phyloP scores from a whole-genome alignment of 1,140 invertebrate genomes.

The Eumeta japonica region DNA sequence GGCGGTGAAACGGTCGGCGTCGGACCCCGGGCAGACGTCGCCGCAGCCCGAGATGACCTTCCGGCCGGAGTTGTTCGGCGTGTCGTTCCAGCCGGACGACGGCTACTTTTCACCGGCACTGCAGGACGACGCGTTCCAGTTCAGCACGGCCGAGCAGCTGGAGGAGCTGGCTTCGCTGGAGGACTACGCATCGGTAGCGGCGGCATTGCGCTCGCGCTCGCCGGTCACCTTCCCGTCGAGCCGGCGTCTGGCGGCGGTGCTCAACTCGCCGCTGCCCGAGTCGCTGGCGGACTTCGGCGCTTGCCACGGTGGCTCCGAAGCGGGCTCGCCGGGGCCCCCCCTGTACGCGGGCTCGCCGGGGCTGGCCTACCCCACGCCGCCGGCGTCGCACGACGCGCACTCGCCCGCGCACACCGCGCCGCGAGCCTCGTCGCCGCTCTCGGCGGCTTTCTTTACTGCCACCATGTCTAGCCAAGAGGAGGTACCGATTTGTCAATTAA shows the following conservation, averaged over 20 bases:
- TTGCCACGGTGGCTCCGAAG: constrained; percentile 63
- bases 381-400: constrained; percentile 78
- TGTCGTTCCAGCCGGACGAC: constrained; percentile 66
- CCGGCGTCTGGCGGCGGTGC: constrained; percentile 69
- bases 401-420: constrained; percentile 57
- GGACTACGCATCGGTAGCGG: constrained; percentile 61
- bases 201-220: constrained; percentile 57
- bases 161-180: constrained; percentile 68
- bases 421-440: constrained; percentile 61
- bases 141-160: constrained; percentile 67
- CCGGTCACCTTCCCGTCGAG: constrained; percentile 67
- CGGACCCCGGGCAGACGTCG: constrained; percentile 65
- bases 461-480: constrained; percentile 81
- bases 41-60: constrained; percentile 60
- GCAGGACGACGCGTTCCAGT: constrained; percentile 77
- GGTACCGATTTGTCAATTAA: constrained; percentile 18
- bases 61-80: constrained; percentile 62
- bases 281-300: constrained; percentile 79
- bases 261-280: constrained; percentile 74
- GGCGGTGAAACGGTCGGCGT: constrained; percentile 59
- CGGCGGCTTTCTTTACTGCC: constrained; percentile 81
- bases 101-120: constrained; percentile 72
- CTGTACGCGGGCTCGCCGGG: constrained; percentile 65
- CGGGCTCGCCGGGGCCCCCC: constrained; percentile 43
- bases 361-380: constrained; percentile 79